These are phyloP conservation scores for Encarsia formosa DNA, from an alignment of 2,888 invertebrate species.

Conservation along the genomic window DNA sequence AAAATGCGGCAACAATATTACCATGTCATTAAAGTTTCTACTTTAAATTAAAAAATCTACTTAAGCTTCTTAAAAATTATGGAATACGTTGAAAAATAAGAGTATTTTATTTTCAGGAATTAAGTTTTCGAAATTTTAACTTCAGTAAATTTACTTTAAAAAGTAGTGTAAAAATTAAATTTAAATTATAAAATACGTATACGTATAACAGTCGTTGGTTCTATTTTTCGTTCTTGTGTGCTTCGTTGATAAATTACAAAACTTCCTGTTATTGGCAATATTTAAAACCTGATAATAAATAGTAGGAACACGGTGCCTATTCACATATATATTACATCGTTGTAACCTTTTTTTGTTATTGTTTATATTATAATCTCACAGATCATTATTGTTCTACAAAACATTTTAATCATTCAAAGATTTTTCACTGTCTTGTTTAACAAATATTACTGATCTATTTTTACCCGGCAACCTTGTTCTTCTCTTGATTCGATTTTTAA, in stretches of 20 bases:
- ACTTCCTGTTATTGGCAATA: not conserved
- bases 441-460: too few species aligned
- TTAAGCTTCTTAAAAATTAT: too few species aligned
- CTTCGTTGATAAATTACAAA: not conserved
- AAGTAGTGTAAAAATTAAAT: not conserved
- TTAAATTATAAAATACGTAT: not conserved
- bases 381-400: too few species aligned
- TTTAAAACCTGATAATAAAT: not conserved
- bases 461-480: too few species aligned
- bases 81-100: not conserved
- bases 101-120: not conserved
- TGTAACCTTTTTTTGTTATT: too few species aligned
- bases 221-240: not conserved
- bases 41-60: too few species aligned
- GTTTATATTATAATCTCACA: too few species aligned
- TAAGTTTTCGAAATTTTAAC: not conserved
- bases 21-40: too few species aligned
- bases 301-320: conserved; percentile 15
- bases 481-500: too few species aligned
- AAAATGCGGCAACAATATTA: too few species aligned
- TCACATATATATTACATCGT: conserved; percentile 18
- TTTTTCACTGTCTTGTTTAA: too few species aligned
- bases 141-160: not conserved
- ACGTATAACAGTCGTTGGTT: conserved; percentile 8
- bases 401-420: too few species aligned